phyloP scores from a whole-genome alignment of 1,140 invertebrate species.

The Pemphigus obesinymphae region DNA sequence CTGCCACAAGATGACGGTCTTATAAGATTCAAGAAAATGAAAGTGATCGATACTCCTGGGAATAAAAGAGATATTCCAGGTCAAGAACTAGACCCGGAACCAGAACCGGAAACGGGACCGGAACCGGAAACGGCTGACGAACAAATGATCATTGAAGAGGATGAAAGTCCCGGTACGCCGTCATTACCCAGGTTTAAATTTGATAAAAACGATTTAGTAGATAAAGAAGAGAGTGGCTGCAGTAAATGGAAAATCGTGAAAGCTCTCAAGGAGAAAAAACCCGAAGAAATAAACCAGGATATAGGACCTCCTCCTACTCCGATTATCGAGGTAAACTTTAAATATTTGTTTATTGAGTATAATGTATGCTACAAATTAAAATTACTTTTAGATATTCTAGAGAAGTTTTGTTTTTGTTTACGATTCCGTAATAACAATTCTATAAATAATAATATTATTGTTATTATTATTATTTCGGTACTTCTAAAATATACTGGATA shows the following conservation, averaged over 20 bases:
- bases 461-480: too few species aligned
- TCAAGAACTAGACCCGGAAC: not conserved
- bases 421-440: too few species aligned
- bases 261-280: constrained; percentile 80
- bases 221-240: constrained; percentile 52
- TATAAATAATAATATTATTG: too few species aligned
- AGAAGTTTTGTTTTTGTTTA: too few species aligned
- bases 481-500: too few species aligned
- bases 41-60: constrained; percentile 5
- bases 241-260: constrained; percentile 88
- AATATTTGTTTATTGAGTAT: too few species aligned
- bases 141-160: constrained; percentile 31
- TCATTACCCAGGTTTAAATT: constrained; percentile 58
- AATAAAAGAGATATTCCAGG: not conserved
- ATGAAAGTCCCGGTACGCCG: constrained; percentile 48
- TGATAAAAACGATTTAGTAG: constrained; percentile 47
- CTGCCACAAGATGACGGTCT: constrained; percentile 8
- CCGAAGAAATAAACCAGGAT: constrained; percentile 71
- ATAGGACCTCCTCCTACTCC: constrained; percentile 50
- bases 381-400: too few species aligned
- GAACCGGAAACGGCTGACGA: not conserved
- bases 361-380: too few species aligned
- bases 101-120: not conserved
- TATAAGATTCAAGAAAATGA: constrained; percentile 11
- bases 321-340: constrained; percentile 41